phyloP scores from a whole-genome alignment of 2,888 invertebrate species.

The Drosophila paramelanica region DNA sequence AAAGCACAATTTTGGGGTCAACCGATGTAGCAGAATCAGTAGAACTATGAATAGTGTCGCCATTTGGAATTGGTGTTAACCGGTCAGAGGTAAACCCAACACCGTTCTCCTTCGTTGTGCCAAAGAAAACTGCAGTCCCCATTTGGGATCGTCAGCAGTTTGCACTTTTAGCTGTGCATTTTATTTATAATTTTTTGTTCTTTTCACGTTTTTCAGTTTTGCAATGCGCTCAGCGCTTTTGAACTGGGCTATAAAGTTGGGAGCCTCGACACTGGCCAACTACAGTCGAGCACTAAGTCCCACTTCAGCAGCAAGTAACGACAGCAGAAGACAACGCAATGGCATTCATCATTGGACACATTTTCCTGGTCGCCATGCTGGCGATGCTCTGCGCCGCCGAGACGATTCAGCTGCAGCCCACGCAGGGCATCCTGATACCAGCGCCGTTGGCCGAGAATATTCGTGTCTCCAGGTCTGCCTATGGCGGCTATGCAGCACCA shows the following conservation, averaged over 20 bases:
- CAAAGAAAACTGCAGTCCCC: constrained; percentile 24
- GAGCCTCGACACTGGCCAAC: constrained; percentile 17
- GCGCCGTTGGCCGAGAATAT: constrained; percentile 78
- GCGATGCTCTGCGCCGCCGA: constrained; percentile 49
- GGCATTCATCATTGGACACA: constrained; percentile 59
- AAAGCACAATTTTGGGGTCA: constrained; percentile 40
- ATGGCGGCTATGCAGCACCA: constrained; percentile 60
- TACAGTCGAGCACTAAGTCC: constrained; percentile 55
- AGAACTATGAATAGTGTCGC: constrained; percentile 27
- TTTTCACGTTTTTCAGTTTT: constrained; percentile 42
- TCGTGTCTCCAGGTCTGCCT: constrained; percentile 70
- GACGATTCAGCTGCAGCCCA: constrained; percentile 79
- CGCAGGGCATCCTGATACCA: constrained; percentile 81
- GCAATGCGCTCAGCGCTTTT: constrained; percentile 50
- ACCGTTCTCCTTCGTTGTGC: constrained; percentile 36
- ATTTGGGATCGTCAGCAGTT: constrained; percentile 62
- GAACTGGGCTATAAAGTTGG: constrained; percentile 61
- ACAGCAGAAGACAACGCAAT: constrained; percentile 42
- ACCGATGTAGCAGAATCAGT: constrained; percentile 16
- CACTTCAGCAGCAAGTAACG: constrained; percentile 52
- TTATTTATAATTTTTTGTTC: constrained; percentile 2
- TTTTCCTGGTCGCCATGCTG: constrained; percentile 53
- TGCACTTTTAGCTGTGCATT: constrained; percentile 22
- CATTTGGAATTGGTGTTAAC: constrained; percentile 50
- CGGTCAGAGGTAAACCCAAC: constrained; percentile 41